Evolutionary conservation across 2,113 vertebrate species (phyloP).

Genomic region (Calidris pygmaea): DNA sequence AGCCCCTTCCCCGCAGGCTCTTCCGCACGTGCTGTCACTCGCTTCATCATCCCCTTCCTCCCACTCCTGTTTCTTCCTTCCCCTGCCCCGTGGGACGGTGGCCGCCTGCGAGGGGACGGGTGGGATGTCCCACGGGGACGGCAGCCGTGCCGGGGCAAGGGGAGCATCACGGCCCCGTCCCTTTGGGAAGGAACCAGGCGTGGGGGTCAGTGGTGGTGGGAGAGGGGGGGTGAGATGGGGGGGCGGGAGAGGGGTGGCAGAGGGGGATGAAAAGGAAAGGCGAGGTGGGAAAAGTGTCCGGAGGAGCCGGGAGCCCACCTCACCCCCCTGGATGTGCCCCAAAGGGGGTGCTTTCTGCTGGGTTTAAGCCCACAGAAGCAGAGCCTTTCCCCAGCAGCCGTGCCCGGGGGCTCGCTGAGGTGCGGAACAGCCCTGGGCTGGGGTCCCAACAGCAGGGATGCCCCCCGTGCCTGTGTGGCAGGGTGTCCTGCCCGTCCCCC

Average conservation of each 20-base stretch:
- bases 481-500: background rate
- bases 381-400: background rate
- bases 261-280: background rate
- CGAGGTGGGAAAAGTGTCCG: background rate
- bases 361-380: background rate
- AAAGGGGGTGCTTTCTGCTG: background rate
- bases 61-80: background rate
- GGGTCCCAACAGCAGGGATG: background rate
- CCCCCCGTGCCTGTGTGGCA: background rate
- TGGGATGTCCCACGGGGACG: background rate
- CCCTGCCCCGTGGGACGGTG: background rate
- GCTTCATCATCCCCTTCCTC: slow-evolving; percentile 40
- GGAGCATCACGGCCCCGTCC: slow-evolving; percentile 22
- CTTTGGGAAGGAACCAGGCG: background rate
- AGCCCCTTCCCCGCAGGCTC: slow-evolving; percentile 54
- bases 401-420: background rate
- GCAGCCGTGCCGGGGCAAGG: fast-evolving
- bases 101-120: background rate
- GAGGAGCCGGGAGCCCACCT: background rate
- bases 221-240: background rate
- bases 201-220: background rate
- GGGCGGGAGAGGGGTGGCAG: background rate
- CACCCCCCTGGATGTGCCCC: background rate
- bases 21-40: slow-evolving; percentile 14
- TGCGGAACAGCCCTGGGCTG: background rate